These are phyloP conservation scores for Gambelia wislizenii DNA, from an alignment of 2,797 vertebrate genomes.

Conservation along the genomic window DNA sequence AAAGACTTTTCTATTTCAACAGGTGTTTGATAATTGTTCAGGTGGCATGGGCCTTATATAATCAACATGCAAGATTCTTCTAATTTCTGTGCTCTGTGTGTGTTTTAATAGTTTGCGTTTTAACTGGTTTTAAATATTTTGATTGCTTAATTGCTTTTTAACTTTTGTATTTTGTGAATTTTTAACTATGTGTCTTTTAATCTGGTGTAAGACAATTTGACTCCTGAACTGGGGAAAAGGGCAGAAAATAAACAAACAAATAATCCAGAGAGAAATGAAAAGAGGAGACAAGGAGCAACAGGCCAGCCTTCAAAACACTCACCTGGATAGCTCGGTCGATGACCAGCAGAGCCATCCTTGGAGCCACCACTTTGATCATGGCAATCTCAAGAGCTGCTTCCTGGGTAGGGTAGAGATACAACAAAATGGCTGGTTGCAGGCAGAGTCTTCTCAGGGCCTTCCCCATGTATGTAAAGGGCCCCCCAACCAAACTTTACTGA, in stretches of 20 bases:
- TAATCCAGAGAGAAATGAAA: background rate
- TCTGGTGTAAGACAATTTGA: background rate
- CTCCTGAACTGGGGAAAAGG: background rate
- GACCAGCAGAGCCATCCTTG: slow-evolving; percentile 62
- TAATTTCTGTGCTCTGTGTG: too few relatives aligned
- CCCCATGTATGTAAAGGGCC: accelerated
- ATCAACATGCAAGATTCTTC: too few relatives aligned
- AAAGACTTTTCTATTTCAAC: too few relatives aligned
- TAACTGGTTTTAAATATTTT: too few relatives aligned
- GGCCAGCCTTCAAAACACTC: slow-evolving; percentile 8
- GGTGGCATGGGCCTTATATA: too few relatives aligned
- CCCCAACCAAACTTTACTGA: accelerated
- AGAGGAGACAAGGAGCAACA: too few relatives aligned
- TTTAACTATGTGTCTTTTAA: background rate
- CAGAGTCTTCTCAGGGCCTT: too few relatives aligned
- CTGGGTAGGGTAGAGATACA: slow-evolving; percentile 43
- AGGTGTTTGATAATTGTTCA: too few relatives aligned
- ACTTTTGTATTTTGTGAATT: background rate
- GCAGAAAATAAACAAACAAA: too few relatives aligned
- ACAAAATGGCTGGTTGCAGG: background rate
- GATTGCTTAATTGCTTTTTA: background rate
- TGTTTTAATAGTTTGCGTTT: too few relatives aligned
- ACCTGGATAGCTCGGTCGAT: slow-evolving; percentile 71
- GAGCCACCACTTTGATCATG: slow-evolving; percentile 72
- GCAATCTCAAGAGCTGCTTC: slow-evolving; percentile 74